Evolutionary conservation across 2,888 invertebrate genomes (phyloP).

Genomic region (Brenthis hecate): DNA sequence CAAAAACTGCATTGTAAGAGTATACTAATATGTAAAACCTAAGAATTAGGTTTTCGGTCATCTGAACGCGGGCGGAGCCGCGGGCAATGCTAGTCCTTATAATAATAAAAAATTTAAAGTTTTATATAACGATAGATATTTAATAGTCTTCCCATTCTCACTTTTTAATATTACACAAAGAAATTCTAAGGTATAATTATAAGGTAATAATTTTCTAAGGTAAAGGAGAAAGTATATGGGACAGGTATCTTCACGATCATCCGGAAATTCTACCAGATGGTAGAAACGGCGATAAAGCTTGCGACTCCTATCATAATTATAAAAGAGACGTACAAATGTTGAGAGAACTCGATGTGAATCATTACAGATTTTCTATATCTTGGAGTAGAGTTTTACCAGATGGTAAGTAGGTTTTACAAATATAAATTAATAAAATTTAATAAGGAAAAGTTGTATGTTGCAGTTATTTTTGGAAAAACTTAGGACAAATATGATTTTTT

Average conservation of each 20-base stretch:
- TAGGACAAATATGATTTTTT: too few relatives aligned
- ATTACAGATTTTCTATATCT: conserved; percentile 82
- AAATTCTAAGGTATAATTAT: neutral
- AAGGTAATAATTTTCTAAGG: conserved; percentile 58
- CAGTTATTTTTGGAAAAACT: too few relatives aligned
- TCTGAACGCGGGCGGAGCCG: too few relatives aligned
- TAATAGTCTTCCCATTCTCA: too few relatives aligned
- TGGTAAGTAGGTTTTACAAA: conserved; percentile 46
- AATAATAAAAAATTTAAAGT: too few relatives aligned
- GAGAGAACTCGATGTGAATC: conserved; percentile 72
- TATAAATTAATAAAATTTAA: neutral
- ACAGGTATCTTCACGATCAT: conserved; percentile 65
- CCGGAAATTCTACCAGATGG: conserved; percentile 53
- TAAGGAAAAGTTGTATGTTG: too few relatives aligned
- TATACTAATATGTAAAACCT: too few relatives aligned
- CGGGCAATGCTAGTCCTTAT: too few relatives aligned
- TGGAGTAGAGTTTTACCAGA: conserved; percentile 78
- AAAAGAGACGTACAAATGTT: conserved; percentile 78
- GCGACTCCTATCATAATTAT: conserved; percentile 85
- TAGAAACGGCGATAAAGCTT: conserved; percentile 84
- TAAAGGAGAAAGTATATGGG: conserved; percentile 84
- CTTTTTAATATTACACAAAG: too few relatives aligned
- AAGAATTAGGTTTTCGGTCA: too few relatives aligned
- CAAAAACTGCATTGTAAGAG: too few relatives aligned
- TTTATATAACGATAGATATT: too few relatives aligned